Base-by-base conservation (phyloP, 2,113 vertebrate genomes). In the Stomatorhinus ivindoensis region DNA sequence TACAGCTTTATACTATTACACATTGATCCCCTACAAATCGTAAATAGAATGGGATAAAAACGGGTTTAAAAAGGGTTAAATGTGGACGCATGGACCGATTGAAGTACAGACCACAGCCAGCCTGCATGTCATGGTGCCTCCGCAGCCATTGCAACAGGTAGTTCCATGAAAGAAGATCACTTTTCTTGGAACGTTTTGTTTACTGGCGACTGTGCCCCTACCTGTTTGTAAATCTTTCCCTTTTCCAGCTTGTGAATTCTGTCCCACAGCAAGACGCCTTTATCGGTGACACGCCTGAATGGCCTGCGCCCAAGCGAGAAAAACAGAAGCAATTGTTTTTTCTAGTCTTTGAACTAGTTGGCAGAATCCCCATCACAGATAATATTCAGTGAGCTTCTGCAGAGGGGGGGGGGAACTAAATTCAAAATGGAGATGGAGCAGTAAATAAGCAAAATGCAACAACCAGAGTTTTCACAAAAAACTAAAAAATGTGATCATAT, bases 211-310 rank as follows among this genome's bases (percentile, higher is more conserved):
- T 46, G 19, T n/a, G 88, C 88, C 85, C 42, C 0, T 93, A 99
- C 98, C 98, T 99, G 98, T 93, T 99, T 99, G 94, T 99, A 99
- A 92, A 98, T 99, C 93, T 98, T 95, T 89, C 98, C 98, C 91
- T 99, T 99, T 93, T 99, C 97, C 91, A 99, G 92, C 90, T 94
- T 96, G 94, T 98, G 96, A 93, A 99, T 99, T 93, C 97, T 96
- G 94, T 99, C 98, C 98, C 98, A 99, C 55, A 98, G 96, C 91
- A 99, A 92, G 4, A 97, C 97, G 2, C 98, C 98, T 93, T 96
- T 97, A 93, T 99, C 97, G 24, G 97, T 99, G 93, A 99, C 97
- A 87, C 97, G 97, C 58, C 98, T 96, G 93, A 99, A 99, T 0
- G 98, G 98, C 92, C 98, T 99, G 89, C 91, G 48, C 6, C 89